Conservation (phyloP, 2,888 invertebrate species). For the Proisotoma minuta region DNA sequence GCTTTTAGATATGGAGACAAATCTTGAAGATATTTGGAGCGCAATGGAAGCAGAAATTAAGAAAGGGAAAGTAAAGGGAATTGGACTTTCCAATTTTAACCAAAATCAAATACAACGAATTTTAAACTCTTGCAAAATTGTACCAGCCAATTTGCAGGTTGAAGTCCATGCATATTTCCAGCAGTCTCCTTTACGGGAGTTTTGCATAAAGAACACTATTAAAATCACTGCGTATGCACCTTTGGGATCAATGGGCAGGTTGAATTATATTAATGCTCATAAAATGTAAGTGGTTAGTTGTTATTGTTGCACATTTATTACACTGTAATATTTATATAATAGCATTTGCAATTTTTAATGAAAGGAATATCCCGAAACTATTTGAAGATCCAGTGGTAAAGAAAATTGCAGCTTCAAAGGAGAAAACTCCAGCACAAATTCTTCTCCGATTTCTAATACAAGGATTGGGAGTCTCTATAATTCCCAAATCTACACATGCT, state of each 20-base stretch:
- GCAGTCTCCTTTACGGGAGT: constrained; percentile 60
- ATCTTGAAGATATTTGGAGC: constrained; percentile 71
- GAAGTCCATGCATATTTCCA: constrained; percentile 76
- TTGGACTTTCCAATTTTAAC: constrained; percentile 83
- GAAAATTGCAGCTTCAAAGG: constrained; percentile 53
- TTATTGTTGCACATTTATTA: constrained; percentile 8
- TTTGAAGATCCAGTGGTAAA: constrained; percentile 50
- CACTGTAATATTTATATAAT: no score
- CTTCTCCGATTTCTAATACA: constrained; percentile 68
- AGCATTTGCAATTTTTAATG: not conserved
- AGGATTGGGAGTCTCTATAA: constrained; percentile 62
- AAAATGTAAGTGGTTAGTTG: constrained; percentile 18
- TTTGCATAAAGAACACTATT: constrained; percentile 63
- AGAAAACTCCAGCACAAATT: constrained; percentile 70
- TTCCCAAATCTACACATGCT: constrained; percentile 77
- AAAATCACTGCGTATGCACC: constrained; percentile 73
- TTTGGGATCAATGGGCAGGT: constrained; percentile 66
- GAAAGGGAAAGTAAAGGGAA: constrained; percentile 65
- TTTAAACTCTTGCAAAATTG: constrained; percentile 58
- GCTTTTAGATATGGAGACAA: constrained; percentile 61
- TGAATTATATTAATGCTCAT: constrained; percentile 18
- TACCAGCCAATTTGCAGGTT: constrained; percentile 61
- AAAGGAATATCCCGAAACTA: constrained; percentile 25
- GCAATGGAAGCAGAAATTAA: constrained; percentile 65
- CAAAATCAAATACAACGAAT: constrained; percentile 65